These are phyloP conservation scores for Procambarus virginalis DNA, from an alignment of 1,140 invertebrate species.

Conservation along the genomic window DNA sequence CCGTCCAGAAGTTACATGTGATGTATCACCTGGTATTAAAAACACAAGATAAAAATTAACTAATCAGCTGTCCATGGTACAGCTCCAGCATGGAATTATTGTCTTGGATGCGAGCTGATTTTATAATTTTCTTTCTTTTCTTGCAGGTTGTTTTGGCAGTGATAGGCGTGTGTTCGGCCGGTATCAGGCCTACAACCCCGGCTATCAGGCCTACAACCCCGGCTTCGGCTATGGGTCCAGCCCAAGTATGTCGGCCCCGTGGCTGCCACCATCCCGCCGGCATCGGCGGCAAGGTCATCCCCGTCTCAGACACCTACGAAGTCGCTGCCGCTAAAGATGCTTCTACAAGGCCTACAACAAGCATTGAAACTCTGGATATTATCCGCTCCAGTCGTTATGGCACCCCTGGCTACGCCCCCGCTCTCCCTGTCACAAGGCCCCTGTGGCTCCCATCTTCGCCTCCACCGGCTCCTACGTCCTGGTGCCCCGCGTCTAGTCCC, in stretches of 20 bases:
- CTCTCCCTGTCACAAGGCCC: not conserved
- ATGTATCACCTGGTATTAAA: too few relatives aligned
- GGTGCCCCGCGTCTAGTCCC: too few relatives aligned
- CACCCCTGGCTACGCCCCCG: not conserved
- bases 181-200: slow-evolving; percentile 19
- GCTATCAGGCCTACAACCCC: not conserved
- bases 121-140: not conserved
- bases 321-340: not conserved
- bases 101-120: too few relatives aligned
- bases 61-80: too few relatives aligned
- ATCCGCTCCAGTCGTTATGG: not conserved
- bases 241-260: slow-evolving; percentile 35
- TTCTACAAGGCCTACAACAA: not conserved
- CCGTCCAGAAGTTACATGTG: too few relatives aligned
- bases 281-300: not conserved
- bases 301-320: not conserved
- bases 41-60: too few relatives aligned
- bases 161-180: slow-evolving; percentile 39
- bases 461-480: not conserved
- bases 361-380: not conserved
- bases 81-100: too few relatives aligned
- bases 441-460: not conserved
- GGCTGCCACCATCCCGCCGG: slow-evolving; percentile 5
- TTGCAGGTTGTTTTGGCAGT: slow-evolving; percentile 43
- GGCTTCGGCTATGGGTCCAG: not conserved